A percentile compares a stretch with the other conserved stretches of the same genome.
phyloP scores from a whole-genome alignment of 2,888 invertebrate species.

The Amiota minor region DNA sequence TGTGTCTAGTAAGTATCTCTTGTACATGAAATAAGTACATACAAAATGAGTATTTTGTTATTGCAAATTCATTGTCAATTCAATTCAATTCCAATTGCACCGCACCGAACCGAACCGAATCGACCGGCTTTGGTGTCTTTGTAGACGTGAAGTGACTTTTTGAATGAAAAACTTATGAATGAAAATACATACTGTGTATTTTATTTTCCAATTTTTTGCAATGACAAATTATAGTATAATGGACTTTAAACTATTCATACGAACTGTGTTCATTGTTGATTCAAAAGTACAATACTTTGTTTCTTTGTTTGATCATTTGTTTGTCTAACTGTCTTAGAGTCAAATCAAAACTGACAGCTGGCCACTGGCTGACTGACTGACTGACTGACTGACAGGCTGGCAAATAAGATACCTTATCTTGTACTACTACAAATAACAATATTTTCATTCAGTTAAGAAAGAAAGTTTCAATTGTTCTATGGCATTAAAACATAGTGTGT shows the following conservation, averaged over 20 bases:
- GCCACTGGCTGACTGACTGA: background rate
- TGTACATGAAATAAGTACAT: background rate
- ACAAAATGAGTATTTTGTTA: background rate
- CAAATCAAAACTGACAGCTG: background rate
- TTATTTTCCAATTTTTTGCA: background rate
- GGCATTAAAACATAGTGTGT: background rate
- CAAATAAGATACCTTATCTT: background rate
- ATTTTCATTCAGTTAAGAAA: background rate
- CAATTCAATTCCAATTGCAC: too few species aligned
- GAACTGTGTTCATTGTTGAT: slow-evolving; percentile 13
- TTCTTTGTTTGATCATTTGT: background rate
- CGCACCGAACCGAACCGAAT: background rate
- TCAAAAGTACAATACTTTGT: slow-evolving; percentile 19
- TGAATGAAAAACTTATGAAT: slow-evolving; percentile 6
- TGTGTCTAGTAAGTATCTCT: too few species aligned
- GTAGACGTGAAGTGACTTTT: slow-evolving; percentile 14
- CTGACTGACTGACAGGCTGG: background rate
- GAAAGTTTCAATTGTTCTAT: background rate
- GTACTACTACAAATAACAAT: background rate
- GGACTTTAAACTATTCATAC: slow-evolving; percentile 11
- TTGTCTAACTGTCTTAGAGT: slow-evolving; percentile 1
- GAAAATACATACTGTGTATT: background rate
- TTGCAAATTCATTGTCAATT: background rate
- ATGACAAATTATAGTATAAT: slow-evolving; percentile 25
- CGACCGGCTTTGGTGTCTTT: slow-evolving; percentile 15